These are phyloP conservation scores for Drosophila willistoni DNA, from an alignment of 1,140 invertebrate genomes.

Conservation along the genomic window DNA sequence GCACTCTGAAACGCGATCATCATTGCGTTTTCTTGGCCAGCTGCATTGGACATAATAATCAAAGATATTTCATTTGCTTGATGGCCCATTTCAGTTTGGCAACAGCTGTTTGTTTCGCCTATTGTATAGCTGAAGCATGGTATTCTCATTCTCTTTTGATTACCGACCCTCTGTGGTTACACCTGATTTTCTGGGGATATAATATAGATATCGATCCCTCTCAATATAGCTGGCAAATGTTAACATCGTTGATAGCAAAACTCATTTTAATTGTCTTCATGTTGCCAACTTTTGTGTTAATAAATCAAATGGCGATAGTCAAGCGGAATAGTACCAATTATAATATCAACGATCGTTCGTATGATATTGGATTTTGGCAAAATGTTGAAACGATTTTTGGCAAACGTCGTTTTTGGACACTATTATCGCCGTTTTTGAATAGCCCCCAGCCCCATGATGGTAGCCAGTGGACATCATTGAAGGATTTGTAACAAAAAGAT, in stretches of 20 bases:
- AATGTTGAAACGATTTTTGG: conserved; percentile 90
- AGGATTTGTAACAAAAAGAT: neutral
- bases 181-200: neutral
- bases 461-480: conserved; percentile 85
- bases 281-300: conserved; percentile 1
- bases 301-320: conserved; percentile 28
- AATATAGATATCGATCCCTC: neutral
- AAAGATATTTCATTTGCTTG: conserved; percentile 93
- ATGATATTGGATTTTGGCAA: conserved; percentile 88
- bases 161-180: conserved; percentile 11
- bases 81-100: conserved; percentile 90
- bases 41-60: conserved; percentile 95
- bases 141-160: neutral
- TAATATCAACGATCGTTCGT: conserved; percentile 79
- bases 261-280: conserved; percentile 32
- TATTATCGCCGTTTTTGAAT: conserved; percentile 89
- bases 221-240: conserved; percentile 9
- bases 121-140: conserved; percentile 88
- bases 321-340: conserved; percentile 37
- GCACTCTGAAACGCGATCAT: conserved; percentile 96
- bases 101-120: conserved; percentile 86
- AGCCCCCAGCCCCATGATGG: conserved; percentile 91
- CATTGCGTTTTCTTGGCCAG: conserved; percentile 95
- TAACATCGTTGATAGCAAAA: conserved; percentile 25
- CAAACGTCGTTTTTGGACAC: conserved; percentile 88